phyloP scores from a whole-genome alignment of 2,888 invertebrate species.

The Mythimna albipuncta region DNA sequence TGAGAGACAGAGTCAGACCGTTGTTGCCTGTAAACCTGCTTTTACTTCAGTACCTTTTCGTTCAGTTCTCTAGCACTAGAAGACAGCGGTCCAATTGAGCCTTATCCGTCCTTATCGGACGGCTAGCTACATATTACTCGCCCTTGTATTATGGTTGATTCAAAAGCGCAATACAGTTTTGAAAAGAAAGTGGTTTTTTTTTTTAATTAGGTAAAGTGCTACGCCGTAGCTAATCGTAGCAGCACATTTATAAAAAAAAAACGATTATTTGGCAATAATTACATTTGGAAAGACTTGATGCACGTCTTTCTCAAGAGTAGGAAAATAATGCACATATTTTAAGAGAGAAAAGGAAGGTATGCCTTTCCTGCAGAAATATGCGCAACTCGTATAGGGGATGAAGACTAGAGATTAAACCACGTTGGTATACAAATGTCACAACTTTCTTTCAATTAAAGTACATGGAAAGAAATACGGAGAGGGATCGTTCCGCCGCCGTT shows the following conservation, averaged over 20 bases:
- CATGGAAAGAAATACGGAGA: conserved; percentile 48
- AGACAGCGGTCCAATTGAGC: too few relatives aligned
- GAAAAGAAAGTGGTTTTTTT: not conserved
- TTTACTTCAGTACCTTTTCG: too few relatives aligned
- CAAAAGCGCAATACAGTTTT: not conserved
- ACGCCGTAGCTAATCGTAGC: conserved; percentile 25
- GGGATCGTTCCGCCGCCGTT: conserved; percentile 64
- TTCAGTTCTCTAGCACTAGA: too few relatives aligned
- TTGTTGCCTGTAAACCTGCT: too few relatives aligned
- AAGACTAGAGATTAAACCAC: conserved; percentile 16
- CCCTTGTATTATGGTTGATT: not conserved
- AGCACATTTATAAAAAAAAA: not conserved
- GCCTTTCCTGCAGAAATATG: not conserved
- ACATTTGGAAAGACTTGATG: not conserved
- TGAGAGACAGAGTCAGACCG: too few relatives aligned
- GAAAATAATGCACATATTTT: not conserved
- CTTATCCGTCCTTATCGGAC: too few relatives aligned
- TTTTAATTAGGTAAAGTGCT: not conserved
- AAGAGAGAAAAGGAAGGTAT: not conserved
- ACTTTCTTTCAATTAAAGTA: conserved; percentile 47
- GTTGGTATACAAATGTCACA: conserved; percentile 16
- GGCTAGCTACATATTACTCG: too few relatives aligned
- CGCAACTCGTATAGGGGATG: not conserved
- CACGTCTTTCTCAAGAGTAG: not conserved
- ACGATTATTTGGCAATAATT: not conserved